Evolutionary conservation across 2,888 invertebrate species (phyloP).

Genomic region (Zonitis immaculata): DNA sequence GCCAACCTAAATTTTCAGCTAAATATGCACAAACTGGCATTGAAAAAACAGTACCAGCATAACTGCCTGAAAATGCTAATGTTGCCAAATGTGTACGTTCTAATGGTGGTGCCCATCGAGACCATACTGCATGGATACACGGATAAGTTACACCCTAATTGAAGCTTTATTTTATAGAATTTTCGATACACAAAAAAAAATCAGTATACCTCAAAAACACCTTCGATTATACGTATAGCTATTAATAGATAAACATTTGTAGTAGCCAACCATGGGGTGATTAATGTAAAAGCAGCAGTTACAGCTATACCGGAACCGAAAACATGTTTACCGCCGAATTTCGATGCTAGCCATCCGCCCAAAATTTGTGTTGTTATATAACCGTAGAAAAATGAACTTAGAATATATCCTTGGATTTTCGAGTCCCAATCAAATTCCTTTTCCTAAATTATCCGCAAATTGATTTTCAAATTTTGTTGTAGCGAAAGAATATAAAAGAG

Average conservation of each 20-base stretch:
- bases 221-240: conserved; percentile 55
- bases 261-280: conserved; percentile 74
- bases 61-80: conserved; percentile 80
- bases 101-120: conserved; percentile 74
- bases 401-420: conserved; percentile 68
- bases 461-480: too few relatives aligned
- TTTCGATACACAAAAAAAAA: neutral
- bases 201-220: conserved; percentile 36
- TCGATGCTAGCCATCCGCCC: conserved; percentile 78
- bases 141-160: conserved; percentile 70
- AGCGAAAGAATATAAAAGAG: too few relatives aligned
- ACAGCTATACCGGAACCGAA: conserved; percentile 73
- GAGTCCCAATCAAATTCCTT: conserved; percentile 76
- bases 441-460: conserved; percentile 6
- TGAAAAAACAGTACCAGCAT: conserved; percentile 78
- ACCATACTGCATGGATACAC: conserved; percentile 79
- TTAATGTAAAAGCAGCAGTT: conserved; percentile 72
- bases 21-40: conserved; percentile 74
- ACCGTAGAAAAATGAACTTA: conserved; percentile 87
- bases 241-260: conserved; percentile 66
- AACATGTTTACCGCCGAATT: conserved; percentile 79
- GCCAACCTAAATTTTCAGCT: conserved; percentile 70
- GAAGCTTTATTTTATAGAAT: too few relatives aligned
- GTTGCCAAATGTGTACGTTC: conserved; percentile 77
- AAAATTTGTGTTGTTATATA: conserved; percentile 79